Conservation (phyloP, 2,113 vertebrate species). For the Xiphorhynchus elegans region DNA sequence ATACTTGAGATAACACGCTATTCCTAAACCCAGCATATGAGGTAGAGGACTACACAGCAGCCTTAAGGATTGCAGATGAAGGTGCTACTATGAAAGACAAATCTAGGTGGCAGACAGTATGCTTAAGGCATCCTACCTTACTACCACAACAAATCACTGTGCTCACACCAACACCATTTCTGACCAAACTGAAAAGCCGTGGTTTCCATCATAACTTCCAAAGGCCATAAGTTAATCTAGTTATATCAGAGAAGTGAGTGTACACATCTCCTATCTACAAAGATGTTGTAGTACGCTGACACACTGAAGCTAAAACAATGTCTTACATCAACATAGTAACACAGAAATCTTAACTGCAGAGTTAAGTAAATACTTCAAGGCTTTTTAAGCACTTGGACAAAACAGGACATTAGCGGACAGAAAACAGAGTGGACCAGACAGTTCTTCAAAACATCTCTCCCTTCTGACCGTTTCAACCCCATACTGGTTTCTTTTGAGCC, state of each 20-base stretch:
- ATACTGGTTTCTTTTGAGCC: neutral
- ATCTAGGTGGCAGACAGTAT: neutral
- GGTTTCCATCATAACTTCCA: neutral
- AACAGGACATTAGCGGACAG: neutral
- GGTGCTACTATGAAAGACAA: neutral
- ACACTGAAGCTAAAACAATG: neutral
- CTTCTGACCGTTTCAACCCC: neutral
- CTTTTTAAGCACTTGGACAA: neutral
- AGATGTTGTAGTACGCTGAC: neutral
- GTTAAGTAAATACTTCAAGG: neutral
- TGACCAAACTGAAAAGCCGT: neutral
- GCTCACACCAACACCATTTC: neutral
- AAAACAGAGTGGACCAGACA: neutral
- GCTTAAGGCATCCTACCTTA: neutral
- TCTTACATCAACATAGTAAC: neutral
- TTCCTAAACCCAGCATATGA: neutral
- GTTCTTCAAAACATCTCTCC: neutral
- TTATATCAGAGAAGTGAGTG: rapidly evolving
- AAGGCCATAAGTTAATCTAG: neutral
- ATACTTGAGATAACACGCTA: neutral
- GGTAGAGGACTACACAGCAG: neutral
- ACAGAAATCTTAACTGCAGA: neutral
- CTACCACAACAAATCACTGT: neutral
- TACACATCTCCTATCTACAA: neutral
- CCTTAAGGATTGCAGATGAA: neutral